Evolutionary conservation across 2,797 vertebrate species (phyloP).

Genomic region (Vipera latastei): DNA sequence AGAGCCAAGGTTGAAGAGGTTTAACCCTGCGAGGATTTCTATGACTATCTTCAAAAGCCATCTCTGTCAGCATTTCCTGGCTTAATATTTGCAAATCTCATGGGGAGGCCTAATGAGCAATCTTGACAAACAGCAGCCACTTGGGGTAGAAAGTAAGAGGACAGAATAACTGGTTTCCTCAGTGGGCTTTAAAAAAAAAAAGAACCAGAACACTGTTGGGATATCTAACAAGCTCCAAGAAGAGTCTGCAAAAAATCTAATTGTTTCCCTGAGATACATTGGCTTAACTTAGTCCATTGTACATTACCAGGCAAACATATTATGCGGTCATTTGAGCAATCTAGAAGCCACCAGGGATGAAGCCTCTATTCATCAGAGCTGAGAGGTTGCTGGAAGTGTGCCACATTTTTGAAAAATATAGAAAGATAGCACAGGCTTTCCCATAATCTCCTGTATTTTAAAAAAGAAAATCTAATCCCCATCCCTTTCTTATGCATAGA

Average conservation of each 20-base stretch:
- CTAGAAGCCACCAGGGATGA: background rate
- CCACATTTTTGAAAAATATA: background rate
- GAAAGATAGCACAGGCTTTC: background rate
- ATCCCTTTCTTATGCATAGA: background rate
- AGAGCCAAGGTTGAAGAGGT: conserved; percentile 44
- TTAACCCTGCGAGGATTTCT: conserved; percentile 35
- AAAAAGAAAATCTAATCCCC: background rate
- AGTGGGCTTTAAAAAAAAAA: background rate
- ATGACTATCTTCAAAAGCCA: conserved; percentile 33
- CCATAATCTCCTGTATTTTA: background rate
- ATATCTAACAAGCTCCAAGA: background rate
- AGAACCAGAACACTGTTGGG: background rate
- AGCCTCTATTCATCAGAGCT: background rate
- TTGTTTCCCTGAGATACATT: background rate
- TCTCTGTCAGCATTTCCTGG: conserved; percentile 29
- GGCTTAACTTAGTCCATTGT: conserved; percentile 20
- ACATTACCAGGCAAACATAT: conserved; percentile 11
- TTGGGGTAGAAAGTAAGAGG: conserved; percentile 19
- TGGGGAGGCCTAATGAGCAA: conserved; percentile 29
- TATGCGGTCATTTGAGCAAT: background rate
- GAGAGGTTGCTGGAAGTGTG: background rate
- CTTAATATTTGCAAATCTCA: conserved; percentile 30
- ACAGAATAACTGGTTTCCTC: background rate
- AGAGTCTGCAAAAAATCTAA: background rate
- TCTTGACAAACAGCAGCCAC: background rate